Base-by-base conservation (phyloP, 1,140 invertebrate genomes). In the Atopsyche davidsoni region DNA sequence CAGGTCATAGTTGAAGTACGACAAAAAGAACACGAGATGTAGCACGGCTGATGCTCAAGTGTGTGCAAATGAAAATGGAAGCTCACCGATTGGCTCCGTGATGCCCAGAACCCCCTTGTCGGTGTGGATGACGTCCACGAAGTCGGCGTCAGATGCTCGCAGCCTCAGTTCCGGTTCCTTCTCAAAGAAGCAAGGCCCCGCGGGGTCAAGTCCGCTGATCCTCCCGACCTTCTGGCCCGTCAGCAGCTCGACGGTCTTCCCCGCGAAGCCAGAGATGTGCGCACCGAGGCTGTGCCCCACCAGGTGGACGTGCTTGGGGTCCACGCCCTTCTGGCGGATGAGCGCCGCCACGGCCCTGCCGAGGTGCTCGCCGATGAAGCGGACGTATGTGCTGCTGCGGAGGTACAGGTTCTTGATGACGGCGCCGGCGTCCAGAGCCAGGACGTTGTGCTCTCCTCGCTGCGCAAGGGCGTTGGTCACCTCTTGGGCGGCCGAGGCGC, bases 401-500 rank as follows among this genome's bases (percentile, higher is more conserved):
- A 48, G 23, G 38, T 51, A 52, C 1, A 46, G 39, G 3, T 44
- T 10, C 1, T 16, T 14, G 7, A 39, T 23, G 3, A 57, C 17
- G 1, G 28, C 17, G 21, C 39, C 49, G 2, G 35, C 17, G 17
- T 57, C 50, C 40, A 52, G 13, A 2, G 40, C 1, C 4, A 57
- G 3, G 2, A 57, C 35, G 35, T 57, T 57, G 21, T 57, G 38
- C 21, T 34, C 28, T 18, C 54, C 54, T 34, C 34, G 65, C 0
- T 63, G 60, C 25, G 64, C 58, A 32, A 70, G 69, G 1, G 64
- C 60, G n/a, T 66, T 57, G 19, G 64, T 61, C 0, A 73, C 51
- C 22, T 50, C 58, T 41, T 64, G 58, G 25, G 66, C 65, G 4
- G 42, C 35, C 9, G 24, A 13, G 14, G 48, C 51, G 24, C 32